Base-by-base conservation (phyloP, 2,113 vertebrate genomes). In the Miniopterus natalensis region DNA sequence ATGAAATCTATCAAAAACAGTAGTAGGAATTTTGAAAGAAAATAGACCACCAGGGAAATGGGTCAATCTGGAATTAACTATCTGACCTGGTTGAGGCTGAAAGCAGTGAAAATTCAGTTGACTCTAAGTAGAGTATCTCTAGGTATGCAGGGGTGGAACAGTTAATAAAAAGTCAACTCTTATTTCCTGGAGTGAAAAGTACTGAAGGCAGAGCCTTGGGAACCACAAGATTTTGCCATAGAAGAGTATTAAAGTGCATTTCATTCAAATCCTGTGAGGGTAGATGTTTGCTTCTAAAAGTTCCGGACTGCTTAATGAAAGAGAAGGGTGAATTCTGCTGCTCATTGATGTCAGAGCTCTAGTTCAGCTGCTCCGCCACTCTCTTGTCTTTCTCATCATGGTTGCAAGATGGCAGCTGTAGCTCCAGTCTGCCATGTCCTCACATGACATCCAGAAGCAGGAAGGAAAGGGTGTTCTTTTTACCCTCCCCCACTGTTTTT, bases 131-230 rank as follows among this genome's bases (percentile, higher is more conserved):
- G 71, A 90, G 17, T 6, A 7, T n/a, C 55, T 88, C 21, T 53
- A 59, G 55, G 53, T 49, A n/a, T 66, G 18, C 18, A 75, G 42
- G 3, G n/a, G 8, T 63, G 42, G 6, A 89, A 47, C 12, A 83
- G 57, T 92, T 87, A 92, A 66, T 88, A 25, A 63, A 57, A 81
- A 66, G 65, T n/a, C 25, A 68, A 83, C 27, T 65, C 68, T 88
- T 57, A 88, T 49, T 88, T 83, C 51, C 27, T 81, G 31, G 31
- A 88, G n/a, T 36, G 11, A 83, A 88, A 57, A 47, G 29, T 51
- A 77, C 55, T 73, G 25, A 78, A 45, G n/a, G 21, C n/a, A 68
- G 88, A 73, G 25, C 59, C 20, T 75, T 80, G 9, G 40, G 15
- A 49, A 74, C 15, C 29, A 73, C 27, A n/a, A 7, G 8, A 20